These are phyloP conservation scores for Lingula anatina DNA, from an alignment of 2,888 invertebrate species.

Conservation along the genomic window DNA sequence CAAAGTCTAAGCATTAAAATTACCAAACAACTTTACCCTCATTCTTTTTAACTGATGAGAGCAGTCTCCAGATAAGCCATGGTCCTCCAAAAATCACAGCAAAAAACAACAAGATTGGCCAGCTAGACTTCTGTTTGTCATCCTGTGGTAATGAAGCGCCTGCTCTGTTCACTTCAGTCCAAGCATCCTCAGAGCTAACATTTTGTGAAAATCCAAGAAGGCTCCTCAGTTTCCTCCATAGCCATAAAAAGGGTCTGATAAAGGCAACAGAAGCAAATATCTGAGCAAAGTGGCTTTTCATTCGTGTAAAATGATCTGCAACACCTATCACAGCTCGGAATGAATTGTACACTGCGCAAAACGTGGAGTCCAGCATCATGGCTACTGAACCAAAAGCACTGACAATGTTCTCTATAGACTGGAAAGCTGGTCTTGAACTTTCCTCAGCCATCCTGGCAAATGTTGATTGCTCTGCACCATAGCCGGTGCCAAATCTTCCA, in stretches of 20 bases:
- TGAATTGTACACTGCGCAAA: constrained; percentile 90
- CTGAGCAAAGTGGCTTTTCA: constrained; percentile 77
- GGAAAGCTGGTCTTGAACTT: constrained; percentile 85
- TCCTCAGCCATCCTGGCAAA: constrained; percentile 85
- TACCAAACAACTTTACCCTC: too few species aligned
- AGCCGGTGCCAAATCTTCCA: constrained; percentile 22
- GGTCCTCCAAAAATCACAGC: constrained; percentile 86
- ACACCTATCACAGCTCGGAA: constrained; percentile 93
- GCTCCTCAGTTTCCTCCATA: constrained; percentile 70
- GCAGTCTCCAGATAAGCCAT: constrained; percentile 79
- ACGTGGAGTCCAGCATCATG: constrained; percentile 95
- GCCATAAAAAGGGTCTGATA: constrained; percentile 73
- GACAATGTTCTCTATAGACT: constrained; percentile 88
- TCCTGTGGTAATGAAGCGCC: neutral
- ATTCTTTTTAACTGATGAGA: constrained; percentile 56
- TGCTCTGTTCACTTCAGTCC: constrained; percentile 36
- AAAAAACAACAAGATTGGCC: constrained; percentile 88
- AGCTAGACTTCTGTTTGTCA: constrained; percentile 57
- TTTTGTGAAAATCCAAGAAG: constrained; percentile 56
- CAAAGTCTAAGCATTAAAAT: too few species aligned
- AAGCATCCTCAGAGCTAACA: constrained; percentile 49
- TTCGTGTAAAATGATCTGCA: constrained; percentile 85
- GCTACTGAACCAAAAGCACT: constrained; percentile 88
- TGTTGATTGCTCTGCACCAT: constrained; percentile 16
- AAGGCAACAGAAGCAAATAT: constrained; percentile 84